Conservation (phyloP, 2,888 invertebrate species). For the Cerastoderma edule region DNA sequence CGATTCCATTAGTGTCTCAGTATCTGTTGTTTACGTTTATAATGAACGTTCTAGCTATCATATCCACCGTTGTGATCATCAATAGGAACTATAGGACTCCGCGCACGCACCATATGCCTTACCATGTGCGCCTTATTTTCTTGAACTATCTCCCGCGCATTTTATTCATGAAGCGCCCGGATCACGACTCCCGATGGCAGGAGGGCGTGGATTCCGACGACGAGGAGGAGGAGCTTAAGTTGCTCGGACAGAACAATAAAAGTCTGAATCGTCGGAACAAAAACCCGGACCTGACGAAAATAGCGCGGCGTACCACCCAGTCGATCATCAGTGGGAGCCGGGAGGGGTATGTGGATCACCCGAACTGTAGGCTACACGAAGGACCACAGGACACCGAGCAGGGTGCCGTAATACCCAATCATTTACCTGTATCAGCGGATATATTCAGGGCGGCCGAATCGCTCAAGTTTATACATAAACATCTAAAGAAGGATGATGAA, state of each 20-base stretch:
- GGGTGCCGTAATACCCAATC: slow-evolving; percentile 15
- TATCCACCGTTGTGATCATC: slow-evolving; percentile 98
- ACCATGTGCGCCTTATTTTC: slow-evolving; percentile 97
- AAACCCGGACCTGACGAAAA: slow-evolving; percentile 14
- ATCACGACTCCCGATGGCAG: slow-evolving; percentile 80
- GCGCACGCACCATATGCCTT: slow-evolving; percentile 98
- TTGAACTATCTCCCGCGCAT: slow-evolving; percentile 95
- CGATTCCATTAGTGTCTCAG: slow-evolving; percentile 98
- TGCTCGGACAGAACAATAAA: slow-evolving; percentile 89
- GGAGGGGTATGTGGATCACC: slow-evolving; percentile 86
- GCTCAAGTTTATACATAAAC: slow-evolving; percentile 99
- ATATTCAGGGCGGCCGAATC: slow-evolving; percentile 92
- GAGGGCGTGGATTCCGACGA: slow-evolving; percentile 18
- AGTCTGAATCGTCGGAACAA: neutral
- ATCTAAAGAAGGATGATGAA: slow-evolving; percentile 98
- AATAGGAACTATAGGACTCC: slow-evolving; percentile 99
- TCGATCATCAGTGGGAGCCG: slow-evolving; percentile 4
- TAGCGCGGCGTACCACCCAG: slow-evolving; percentile 11
- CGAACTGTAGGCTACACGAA: slow-evolving; percentile 93
- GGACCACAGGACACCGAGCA: slow-evolving; percentile 30
- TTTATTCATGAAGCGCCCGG: slow-evolving; percentile 97
- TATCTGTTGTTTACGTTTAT: slow-evolving; percentile 99
- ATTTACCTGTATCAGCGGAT: slow-evolving; percentile 89
- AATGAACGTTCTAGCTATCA: slow-evolving; percentile 99
- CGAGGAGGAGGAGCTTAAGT: slow-evolving; percentile 8